phyloP scores from a whole-genome alignment of 30 jellyfish, hydroid and myxozoan genomes.

The Aurelia aurita region DNA sequence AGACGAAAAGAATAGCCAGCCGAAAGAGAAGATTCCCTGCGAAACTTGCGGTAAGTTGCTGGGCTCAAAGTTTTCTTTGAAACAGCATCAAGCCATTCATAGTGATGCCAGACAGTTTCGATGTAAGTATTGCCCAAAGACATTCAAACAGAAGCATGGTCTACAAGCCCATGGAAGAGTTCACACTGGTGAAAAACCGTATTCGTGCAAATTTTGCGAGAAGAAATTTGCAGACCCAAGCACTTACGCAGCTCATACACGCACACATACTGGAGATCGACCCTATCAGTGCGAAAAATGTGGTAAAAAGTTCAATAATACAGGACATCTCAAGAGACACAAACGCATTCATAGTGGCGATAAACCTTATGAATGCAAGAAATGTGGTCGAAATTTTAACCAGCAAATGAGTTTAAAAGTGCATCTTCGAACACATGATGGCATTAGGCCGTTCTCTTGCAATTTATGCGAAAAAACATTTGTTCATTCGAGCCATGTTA shows the following conservation, averaged over 20 bases:
- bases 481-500: constrained; percentile 35
- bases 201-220: constrained; percentile 15
- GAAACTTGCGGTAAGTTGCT: neutral
- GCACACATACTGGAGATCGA: constrained; percentile 50
- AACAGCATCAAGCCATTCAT: constrained; percentile 4
- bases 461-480: constrained; percentile 17
- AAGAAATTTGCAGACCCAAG: constrained; percentile 25
- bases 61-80: too few relatives aligned
- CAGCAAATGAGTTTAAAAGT: constrained; percentile 24
- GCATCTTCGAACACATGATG: constrained; percentile 22
- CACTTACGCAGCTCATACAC: constrained; percentile 19
- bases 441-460: constrained; percentile 30
- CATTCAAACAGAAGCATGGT: constrained; percentile 1
- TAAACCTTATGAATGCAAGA: constrained; percentile 19
- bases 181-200: constrained; percentile 51
- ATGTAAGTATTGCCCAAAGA: constrained; percentile 15
- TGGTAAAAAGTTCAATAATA: constrained; percentile 21
- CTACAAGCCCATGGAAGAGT: constrained; percentile 11
- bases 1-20: too few relatives aligned
- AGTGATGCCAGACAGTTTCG: constrained; percentile 7
- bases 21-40: constrained; percentile 7
- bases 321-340: constrained; percentile 46
- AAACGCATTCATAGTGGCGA: constrained; percentile 51
- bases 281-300: constrained; percentile 45
- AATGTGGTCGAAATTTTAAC: constrained; percentile 13